Base-by-base conservation (phyloP, 2,888 invertebrate species). In the Hirudinaria manillensis region DNA sequence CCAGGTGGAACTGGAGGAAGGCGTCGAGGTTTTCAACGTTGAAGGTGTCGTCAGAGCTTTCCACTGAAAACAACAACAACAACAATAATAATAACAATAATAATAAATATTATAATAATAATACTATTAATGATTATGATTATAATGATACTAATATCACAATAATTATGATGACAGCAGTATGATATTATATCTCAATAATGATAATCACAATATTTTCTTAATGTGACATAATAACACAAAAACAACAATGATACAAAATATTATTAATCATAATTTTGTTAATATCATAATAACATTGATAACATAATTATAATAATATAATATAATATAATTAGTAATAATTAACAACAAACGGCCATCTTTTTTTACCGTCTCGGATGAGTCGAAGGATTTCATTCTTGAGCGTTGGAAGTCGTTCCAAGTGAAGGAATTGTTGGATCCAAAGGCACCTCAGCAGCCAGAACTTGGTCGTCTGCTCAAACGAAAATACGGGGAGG, bases 371-470 rank as follows among this genome's bases (percentile, higher is more conserved):
- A 61, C 61, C 61, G 7, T 61, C 61, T 7, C 1, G 13, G 10
- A 61, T 61, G 4, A 45, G 24, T 38, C 16, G 38, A 27, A 34
- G 13, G 10, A 70, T 70, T 24, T 51, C 27, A 6, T 2, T 56
- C 76, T 84, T 82, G 24, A 86, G 75, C 19, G 81, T 79, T 29
- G 83, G 89, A 61, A 92, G 90, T 77, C 89, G 87, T 80, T 93
- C 93, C 80, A 93, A 92, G 21, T 94, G 83, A 51, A 90, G 85
- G 80, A 89, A 87, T 83, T 94, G 94, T 82, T 93, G 93, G 13
- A 91, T 84, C 70, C 89, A 88, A 80, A 91, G 87, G 74, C 89
- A 87, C 80, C 94, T 88, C 81, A 93, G 87, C 78, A 88, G 86
- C 94, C 93, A 93, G 91, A 90, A 91, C 45, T 88, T 82, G 78